Evolutionary conservation across 2,113 vertebrate genomes (phyloP), one percentile per base, ranked within the genome.

Genomic region (Gnathochromis pfefferi): DNA sequence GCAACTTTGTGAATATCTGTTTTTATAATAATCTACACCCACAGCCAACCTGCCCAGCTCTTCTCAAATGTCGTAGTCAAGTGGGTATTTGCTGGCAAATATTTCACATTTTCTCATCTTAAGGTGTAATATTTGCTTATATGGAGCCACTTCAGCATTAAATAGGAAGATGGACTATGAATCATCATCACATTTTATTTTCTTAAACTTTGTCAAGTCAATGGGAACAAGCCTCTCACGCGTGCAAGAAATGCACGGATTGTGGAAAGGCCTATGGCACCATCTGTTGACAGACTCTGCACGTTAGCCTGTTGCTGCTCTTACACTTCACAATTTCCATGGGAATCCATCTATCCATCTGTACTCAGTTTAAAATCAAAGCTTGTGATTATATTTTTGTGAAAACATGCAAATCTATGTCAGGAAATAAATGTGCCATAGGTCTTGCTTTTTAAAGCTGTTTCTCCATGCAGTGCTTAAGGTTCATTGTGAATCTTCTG

Each of bases 31-130:
- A 73, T 55, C 65, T 35, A n/a, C 26, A 51, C 42, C 31, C 54
- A 70, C 33, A 11, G 49, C n/a, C 53, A 63, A 31, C 26, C 49
- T 70, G 70, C 16, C 49, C 57, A 63, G 54, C 14, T 65, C 57
- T 38, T 60, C 81, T 87, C 45, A 85, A n/a, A 89, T 57, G 51
- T 85, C 38, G 58, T 16, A 65, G 70, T 90, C 6, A 57, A 83
- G 85, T 93, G 92, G 79, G 88, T 95, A 95, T 95, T 95, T 95
- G 92, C 94, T 89, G 94, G 94, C 94, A 95, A 95, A 95, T 96
- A 95, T 86, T 92, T 88, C 89, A 90, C 89, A 82, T 83, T 85
- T 85, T 73, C 19, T 53, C 19, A 87, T 85, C 6, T 78, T 63
- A 31, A 21, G 45, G 9, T 58, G 35, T 78, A 42, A 68, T 82